Evolutionary conservation across 2,888 invertebrate species (phyloP), one percentile per base, ranked within the genome.

Genomic region (Drosophila colorata): DNA sequence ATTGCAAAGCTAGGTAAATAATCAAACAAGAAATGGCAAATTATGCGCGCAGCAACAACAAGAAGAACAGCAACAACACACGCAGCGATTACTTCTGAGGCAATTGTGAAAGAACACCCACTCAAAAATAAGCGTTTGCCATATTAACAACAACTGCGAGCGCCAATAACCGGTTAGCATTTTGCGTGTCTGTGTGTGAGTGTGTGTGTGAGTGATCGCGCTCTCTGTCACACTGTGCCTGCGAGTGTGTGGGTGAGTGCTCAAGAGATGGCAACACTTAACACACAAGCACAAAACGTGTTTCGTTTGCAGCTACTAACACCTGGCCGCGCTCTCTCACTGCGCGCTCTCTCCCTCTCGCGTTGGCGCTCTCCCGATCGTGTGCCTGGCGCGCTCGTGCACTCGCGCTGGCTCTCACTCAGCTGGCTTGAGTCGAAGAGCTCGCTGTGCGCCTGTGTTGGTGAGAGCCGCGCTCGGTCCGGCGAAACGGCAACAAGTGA

Each of bases 401-500:
- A 46, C 33, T 33, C 59, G n/a, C 35, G 35, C 35, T 28, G 25
- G 25, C n/a, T n/a, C n/a, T n/a, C 28, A 41, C 63, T 28, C 48
- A 47, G 43, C 33, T 47, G 40, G 41, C n/a, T 37, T 28, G 31
- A 2, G 55, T 41, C 23, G 16, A 25, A 18, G 28, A 33, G 41
- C 23, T 31, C 37, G 41, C 52, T 60, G 57, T 43, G 63, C 37
- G 48, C 2, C 46, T 23, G 35, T n/a, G 55, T 41, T 69, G 33
- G 72, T 59, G 73, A 49, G 66, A 63, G 69, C 38, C 18, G n/a
- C n/a, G n/a, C n/a, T n/a, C n/a, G n/a, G n/a, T n/a, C n/a, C n/a
- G n/a, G n/a, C n/a, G n/a, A n/a, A n/a, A n/a, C n/a, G 74, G 80
- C 66, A 78, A 87, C 91, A 90, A 90, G 88, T 82, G 89, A 82